Conservation (phyloP, 2,888 invertebrate genomes). For the Aphodius sticticus region DNA sequence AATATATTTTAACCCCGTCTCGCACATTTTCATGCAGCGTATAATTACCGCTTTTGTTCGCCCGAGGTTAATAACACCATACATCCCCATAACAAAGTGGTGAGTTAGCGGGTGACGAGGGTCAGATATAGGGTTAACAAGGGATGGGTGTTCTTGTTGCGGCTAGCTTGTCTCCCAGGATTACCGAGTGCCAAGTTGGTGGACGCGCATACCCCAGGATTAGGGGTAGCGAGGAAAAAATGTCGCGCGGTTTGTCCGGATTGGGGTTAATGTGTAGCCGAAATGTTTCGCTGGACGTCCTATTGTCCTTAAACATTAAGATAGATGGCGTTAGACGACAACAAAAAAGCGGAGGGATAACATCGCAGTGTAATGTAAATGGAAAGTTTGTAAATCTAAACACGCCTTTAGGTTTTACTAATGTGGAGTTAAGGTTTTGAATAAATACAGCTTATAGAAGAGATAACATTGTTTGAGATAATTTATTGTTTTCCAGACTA, state of each 20-base stretch:
- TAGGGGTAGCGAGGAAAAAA: background rate
- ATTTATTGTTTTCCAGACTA: no score
- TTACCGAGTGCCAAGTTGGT: conserved; percentile 43
- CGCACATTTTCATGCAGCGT: conserved; percentile 34
- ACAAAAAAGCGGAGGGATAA: conserved; percentile 29
- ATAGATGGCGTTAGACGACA: background rate
- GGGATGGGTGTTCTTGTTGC: conserved; percentile 39
- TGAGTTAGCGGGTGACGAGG: conserved; percentile 46
- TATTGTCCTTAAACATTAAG: background rate
- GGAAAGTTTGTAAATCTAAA: no score
- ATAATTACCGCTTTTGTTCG: conserved; percentile 39
- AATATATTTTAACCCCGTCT: conserved; percentile 16
- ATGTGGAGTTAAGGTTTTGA: no score
- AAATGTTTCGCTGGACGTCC: background rate
- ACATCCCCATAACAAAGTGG: conserved; percentile 45
- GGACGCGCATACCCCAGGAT: background rate
- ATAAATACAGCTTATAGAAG: no score
- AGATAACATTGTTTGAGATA: no score
- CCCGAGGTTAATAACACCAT: conserved; percentile 41
- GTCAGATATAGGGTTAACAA: conserved; percentile 45
- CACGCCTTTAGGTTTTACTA: no score
- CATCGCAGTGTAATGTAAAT: conserved; percentile 15
- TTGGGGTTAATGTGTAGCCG: background rate
- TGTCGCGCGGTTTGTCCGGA: background rate
- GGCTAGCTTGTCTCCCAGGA: conserved; percentile 44